These are phyloP conservation scores for Pedionomus torquatus DNA, from an alignment of 2,113 vertebrate genomes.

Conservation along the genomic window DNA sequence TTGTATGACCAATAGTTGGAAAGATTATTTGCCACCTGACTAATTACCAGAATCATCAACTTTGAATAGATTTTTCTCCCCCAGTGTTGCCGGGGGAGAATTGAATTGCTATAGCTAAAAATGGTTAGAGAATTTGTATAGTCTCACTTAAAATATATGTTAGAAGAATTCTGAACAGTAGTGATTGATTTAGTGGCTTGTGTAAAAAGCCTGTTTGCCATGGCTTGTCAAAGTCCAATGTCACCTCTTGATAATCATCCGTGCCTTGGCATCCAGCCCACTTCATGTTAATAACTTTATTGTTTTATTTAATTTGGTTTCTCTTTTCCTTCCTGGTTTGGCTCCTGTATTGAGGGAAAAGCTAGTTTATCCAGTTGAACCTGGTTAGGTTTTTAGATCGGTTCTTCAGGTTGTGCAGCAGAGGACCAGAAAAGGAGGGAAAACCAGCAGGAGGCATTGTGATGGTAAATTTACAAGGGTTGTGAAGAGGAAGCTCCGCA, in stretches of 20 bases:
- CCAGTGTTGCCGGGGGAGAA: background rate
- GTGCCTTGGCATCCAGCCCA: background rate
- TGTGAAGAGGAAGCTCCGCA: background rate
- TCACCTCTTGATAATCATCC: background rate
- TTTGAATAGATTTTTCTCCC: background rate
- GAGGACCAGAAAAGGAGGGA: slow-evolving; percentile 10
- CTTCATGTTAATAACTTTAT: background rate
- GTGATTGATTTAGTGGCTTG: background rate
- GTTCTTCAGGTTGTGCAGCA: background rate
- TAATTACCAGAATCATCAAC: background rate
- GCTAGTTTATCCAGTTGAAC: slow-evolving; percentile 5
- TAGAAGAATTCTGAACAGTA: background rate
- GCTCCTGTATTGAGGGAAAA: background rate
- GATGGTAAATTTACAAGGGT: background rate
- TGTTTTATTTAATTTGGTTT: background rate
- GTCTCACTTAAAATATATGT: background rate
- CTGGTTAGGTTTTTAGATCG: background rate
- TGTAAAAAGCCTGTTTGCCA: background rate
- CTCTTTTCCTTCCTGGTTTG: background rate
- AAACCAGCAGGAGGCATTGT: background rate
- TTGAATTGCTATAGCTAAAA: background rate
- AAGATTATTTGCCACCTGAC: background rate
- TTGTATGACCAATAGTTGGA: background rate
- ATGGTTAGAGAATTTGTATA: background rate
- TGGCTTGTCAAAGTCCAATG: background rate